Evolutionary conservation across 2,113 vertebrate genomes (phyloP).

Genomic region (Sinocyclocheilus rhinocerous): DNA sequence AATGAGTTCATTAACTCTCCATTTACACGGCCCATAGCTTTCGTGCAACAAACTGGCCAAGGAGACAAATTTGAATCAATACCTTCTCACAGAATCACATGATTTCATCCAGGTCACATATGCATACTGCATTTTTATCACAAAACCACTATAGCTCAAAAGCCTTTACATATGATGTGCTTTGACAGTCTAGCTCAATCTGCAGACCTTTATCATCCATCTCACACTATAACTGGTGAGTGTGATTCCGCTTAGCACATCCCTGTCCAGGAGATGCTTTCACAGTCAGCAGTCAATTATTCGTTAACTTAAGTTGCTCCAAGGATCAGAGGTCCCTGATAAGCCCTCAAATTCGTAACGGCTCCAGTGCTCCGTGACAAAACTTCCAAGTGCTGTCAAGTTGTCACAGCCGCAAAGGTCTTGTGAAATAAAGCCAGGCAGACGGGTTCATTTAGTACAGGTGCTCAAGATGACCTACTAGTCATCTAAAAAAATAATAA

Average conservation of each 20-base stretch:
- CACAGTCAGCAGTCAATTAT: slow-evolving; percentile 26
- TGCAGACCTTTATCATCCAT: not conserved
- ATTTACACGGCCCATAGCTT: not conserved
- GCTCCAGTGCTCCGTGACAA: slow-evolving; percentile 52
- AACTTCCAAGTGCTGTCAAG: slow-evolving; percentile 67
- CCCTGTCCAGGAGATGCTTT: slow-evolving; percentile 58
- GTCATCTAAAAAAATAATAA: not conserved
- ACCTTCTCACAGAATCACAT: not conserved
- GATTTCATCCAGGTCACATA: not conserved
- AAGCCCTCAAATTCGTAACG: slow-evolving; percentile 9
- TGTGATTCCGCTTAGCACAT: slow-evolving; percentile 24
- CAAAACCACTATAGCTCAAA: not conserved
- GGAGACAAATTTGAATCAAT: not conserved
- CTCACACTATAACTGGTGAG: slow-evolving; percentile 2
- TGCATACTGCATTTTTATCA: not conserved
- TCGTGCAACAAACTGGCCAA: not conserved
- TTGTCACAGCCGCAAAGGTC: slow-evolving; percentile 64
- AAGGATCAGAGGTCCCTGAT: slow-evolving; percentile 29
- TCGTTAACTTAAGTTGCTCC: slow-evolving; percentile 62
- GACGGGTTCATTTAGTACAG: not conserved
- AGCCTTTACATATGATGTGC: not conserved
- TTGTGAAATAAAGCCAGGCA: not conserved
- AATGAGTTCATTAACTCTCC: slow-evolving; percentile 5
- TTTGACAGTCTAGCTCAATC: not conserved
- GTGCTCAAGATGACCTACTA: not conserved